Percentiles rank a stretch among this genome's conserved stretches.
These are phyloP conservation scores for Pachydiplax longipennis DNA, from an alignment of 2,888 invertebrate genomes.

Conservation along the genomic window DNA sequence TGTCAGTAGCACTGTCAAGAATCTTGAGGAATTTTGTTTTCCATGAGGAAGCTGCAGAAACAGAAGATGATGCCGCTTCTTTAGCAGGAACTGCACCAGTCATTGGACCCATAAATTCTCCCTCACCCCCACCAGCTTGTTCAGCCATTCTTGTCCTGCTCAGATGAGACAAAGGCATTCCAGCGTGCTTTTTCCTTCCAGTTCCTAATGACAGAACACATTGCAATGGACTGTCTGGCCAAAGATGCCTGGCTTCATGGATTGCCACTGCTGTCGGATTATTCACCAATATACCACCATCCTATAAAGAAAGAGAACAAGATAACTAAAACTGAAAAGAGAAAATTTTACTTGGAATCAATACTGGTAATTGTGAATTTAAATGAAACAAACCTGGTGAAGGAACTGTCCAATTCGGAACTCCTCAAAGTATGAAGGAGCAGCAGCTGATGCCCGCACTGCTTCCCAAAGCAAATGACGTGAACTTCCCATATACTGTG, in stretches of 20 bases:
- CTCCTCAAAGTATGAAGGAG: constrained; percentile 91
- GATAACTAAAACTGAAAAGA: neutral
- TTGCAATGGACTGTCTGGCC: constrained; percentile 76
- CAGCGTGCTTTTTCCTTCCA: constrained; percentile 60
- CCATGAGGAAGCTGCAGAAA: constrained; percentile 66
- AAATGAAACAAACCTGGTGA: constrained; percentile 65
- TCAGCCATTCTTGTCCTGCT: constrained; percentile 21
- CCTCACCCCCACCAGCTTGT: constrained; percentile 48
- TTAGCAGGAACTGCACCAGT: constrained; percentile 54
- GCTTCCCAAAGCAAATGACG: constrained; percentile 81
- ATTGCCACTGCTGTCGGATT: constrained; percentile 89
- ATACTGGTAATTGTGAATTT: neutral
- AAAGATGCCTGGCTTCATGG: constrained; percentile 84
- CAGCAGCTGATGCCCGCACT: constrained; percentile 87
- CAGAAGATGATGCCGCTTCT: constrained; percentile 57
- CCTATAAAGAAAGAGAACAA: constrained; percentile 60
- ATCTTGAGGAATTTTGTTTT: constrained; percentile 82
- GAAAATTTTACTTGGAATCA: neutral
- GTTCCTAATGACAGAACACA: constrained; percentile 88
- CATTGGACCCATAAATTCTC: constrained; percentile 53
- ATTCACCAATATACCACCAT: constrained; percentile 85
- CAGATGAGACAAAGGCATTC: constrained; percentile 48
- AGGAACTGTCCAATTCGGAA: constrained; percentile 73
- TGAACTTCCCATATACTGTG: constrained; percentile 75
- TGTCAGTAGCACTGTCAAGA: constrained; percentile 85